Percentiles rank a stretch among this genome's conserved stretches.
Evolutionary conservation across 2,888 invertebrate species (phyloP).

Genomic region (Baronia brevicornis): DNA sequence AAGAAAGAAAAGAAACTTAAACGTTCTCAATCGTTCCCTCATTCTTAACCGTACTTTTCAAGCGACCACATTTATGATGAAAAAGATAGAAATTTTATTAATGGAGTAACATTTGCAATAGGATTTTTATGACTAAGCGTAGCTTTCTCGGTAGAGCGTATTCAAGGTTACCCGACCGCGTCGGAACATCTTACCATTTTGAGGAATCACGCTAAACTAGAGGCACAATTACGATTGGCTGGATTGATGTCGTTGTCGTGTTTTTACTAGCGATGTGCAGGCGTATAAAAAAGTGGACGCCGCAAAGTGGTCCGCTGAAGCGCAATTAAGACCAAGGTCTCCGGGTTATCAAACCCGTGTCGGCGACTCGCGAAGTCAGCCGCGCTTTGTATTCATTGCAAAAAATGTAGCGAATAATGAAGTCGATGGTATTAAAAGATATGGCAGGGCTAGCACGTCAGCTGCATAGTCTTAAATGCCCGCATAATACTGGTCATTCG

Average conservation of each 20-base stretch:
- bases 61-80: slow-evolving; percentile 25
- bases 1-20: neutral
- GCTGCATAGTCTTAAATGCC: slow-evolving; percentile 45
- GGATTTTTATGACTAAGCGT: slow-evolving; percentile 27
- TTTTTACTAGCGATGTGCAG: slow-evolving; percentile 73
- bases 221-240: slow-evolving; percentile 50
- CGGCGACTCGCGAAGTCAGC: slow-evolving; percentile 56
- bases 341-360: slow-evolving; percentile 74
- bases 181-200: slow-evolving; percentile 37
- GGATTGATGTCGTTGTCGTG: slow-evolving; percentile 57
- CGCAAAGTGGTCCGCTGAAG: slow-evolving; percentile 68
- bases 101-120: slow-evolving; percentile 46
- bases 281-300: slow-evolving; percentile 71
- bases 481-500: slow-evolving; percentile 32
- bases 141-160: slow-evolving; percentile 60
- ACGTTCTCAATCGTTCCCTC: too few relatives aligned
- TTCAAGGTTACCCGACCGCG: slow-evolving; percentile 46
- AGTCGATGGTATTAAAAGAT: slow-evolving; percentile 72
- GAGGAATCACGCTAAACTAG: slow-evolving; percentile 43
- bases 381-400: slow-evolving; percentile 61
- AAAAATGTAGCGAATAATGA: slow-evolving; percentile 71
- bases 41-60: too few relatives aligned
- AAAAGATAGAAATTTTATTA: slow-evolving; percentile 40
- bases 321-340: slow-evolving; percentile 77
- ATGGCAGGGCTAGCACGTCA: slow-evolving; percentile 60